These are phyloP conservation scores for Subanguina moxae DNA, from an alignment of 1,140 invertebrate genomes.

Conservation along the genomic window DNA sequence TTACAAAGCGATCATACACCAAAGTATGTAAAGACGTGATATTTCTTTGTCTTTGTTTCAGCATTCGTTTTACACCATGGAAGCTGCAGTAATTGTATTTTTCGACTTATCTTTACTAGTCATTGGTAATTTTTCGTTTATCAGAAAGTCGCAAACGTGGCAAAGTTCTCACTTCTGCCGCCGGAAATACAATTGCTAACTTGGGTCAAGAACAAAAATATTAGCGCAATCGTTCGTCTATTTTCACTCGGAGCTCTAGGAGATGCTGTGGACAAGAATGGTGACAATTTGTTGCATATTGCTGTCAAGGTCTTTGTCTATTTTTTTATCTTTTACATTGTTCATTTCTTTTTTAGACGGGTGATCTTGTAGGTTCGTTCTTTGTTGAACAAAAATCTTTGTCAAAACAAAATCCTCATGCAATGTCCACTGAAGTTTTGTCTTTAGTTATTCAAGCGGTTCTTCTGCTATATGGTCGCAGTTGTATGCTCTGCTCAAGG, in stretches of 20 bases:
- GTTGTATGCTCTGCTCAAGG: neutral
- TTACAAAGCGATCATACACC: no score
- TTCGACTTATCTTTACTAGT: no score
- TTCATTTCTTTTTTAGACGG: conserved; percentile 6
- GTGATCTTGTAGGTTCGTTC: neutral
- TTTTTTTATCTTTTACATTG: neutral
- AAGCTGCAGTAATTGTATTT: no score
- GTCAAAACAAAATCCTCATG: neutral
- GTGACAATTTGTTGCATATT: conserved; percentile 15
- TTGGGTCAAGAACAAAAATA: neutral
- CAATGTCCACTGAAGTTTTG: neutral
- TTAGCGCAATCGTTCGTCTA: conserved; percentile 12
- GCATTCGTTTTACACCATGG: no score
- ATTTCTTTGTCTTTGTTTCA: no score
- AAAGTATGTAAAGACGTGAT: no score
- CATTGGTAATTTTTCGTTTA: no score
- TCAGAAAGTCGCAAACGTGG: no score
- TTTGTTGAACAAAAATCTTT: neutral
- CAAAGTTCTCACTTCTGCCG: neutral
- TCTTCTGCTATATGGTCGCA: conserved; percentile 9
- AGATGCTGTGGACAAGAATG: conserved; percentile 9
- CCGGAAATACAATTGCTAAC: conserved; percentile 9
- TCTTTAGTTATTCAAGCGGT: conserved; percentile 8
- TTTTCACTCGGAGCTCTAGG: conserved; percentile 15
- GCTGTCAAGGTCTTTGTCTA: conserved; percentile 11